Conservation (phyloP, 2,888 invertebrate species). For the Clostera curtula region DNA sequence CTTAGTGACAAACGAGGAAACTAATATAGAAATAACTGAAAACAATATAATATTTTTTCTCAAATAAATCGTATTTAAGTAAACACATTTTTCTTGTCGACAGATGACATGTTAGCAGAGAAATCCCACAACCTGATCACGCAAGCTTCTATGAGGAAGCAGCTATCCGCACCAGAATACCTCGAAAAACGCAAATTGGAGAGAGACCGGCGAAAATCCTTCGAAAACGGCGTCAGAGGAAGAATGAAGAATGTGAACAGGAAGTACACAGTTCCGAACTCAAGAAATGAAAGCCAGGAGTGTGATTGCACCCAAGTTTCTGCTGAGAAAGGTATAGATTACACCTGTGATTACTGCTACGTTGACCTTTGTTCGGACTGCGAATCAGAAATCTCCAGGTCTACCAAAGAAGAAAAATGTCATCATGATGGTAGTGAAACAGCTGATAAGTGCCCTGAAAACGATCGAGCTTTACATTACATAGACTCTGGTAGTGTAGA, state of each 20-base stretch:
- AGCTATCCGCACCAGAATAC: conserved; percentile 91
- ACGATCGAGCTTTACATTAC: conserved; percentile 56
- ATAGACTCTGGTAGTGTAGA: conserved; percentile 60
- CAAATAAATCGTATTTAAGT: background rate
- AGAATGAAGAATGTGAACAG: conserved; percentile 76
- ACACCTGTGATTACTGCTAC: conserved; percentile 62
- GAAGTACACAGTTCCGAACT: conserved; percentile 45
- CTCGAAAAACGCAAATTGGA: conserved; percentile 88
- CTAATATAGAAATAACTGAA: too few relatives aligned
- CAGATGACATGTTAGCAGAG: conserved; percentile 78
- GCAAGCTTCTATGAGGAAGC: conserved; percentile 79
- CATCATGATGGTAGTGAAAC: conserved; percentile 33
- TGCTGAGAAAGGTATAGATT: conserved; percentile 57
- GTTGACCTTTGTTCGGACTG: conserved; percentile 64
- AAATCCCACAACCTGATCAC: conserved; percentile 72
- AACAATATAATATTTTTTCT: conserved; percentile 1
- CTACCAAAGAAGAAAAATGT: conserved; percentile 46
- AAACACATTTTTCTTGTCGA: conserved; percentile 17
- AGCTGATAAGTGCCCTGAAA: conserved; percentile 59
- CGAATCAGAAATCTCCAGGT: conserved; percentile 48
- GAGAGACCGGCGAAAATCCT: conserved; percentile 78
- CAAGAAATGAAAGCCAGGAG: conserved; percentile 41
- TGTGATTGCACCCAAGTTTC: conserved; percentile 59
- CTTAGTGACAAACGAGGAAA: too few relatives aligned
- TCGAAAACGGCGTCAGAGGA: conserved; percentile 75